Percentiles rank a stretch among this genome's conserved stretches.
These are phyloP conservation scores for Aptenodytes forsteri DNA, from an alignment of 2,113 vertebrate genomes.

Conservation along the genomic window DNA sequence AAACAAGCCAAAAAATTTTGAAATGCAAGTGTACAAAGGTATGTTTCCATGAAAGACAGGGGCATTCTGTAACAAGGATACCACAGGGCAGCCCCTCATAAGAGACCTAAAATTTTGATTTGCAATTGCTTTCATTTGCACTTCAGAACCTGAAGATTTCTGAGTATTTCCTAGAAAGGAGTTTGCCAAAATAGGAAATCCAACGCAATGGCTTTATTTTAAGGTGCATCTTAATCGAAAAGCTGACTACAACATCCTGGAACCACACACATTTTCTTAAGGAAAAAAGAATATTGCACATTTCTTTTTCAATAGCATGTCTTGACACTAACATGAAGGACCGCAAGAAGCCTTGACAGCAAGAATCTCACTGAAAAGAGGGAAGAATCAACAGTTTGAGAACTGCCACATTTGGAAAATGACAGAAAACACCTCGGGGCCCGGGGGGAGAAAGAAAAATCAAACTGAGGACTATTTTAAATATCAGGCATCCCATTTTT, in stretches of 20 bases:
- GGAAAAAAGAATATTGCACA: not conserved
- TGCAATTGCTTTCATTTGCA: not conserved
- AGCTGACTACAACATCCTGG: not conserved
- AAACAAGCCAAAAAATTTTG: not conserved
- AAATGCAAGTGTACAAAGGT: not conserved
- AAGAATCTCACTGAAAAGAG: not conserved
- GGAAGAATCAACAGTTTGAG: not conserved
- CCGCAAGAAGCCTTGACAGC: not conserved
- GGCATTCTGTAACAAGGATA: not conserved
- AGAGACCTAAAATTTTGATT: not conserved
- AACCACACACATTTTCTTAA: not conserved
- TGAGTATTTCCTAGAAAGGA: not conserved
- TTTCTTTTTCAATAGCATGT: not conserved
- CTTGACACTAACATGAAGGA: not conserved
- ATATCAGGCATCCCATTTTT: not conserved
- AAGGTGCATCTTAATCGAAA: not conserved
- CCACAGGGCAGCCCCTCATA: not conserved
- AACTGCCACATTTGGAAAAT: not conserved
- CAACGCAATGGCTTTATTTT: not conserved
- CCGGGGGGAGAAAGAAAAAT: fast-evolving
- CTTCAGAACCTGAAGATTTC: not conserved
- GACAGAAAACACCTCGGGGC: not conserved
- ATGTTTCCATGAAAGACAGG: not conserved
- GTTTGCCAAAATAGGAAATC: not conserved
- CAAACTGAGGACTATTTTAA: not conserved